Evolutionary conservation across 2,888 invertebrate genomes (phyloP).

Genomic region (Uropetala carovei): DNA sequence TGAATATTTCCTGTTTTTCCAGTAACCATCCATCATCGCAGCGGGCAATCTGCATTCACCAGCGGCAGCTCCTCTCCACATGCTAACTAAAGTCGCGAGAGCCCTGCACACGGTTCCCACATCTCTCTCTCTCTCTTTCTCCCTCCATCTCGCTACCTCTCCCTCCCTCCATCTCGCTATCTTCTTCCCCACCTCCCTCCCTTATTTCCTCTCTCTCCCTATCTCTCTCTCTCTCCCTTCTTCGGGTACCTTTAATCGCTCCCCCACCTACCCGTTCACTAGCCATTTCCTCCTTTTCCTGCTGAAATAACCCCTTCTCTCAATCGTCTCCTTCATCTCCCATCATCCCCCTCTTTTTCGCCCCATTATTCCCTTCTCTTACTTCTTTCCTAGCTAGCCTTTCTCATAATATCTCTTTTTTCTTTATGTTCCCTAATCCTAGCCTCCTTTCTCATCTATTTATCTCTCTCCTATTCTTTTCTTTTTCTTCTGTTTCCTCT

Average conservation of each 20-base stretch:
- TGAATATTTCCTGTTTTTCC: constrained; percentile 63
- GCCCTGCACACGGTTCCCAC: constrained; percentile 31
- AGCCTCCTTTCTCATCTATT: not conserved
- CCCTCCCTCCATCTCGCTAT: not conserved
- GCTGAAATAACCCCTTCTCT: not conserved
- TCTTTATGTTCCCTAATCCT: not conserved
- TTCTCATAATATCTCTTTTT: not conserved
- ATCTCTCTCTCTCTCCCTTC: not conserved
- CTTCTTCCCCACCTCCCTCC: not conserved
- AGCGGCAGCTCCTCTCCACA: constrained; percentile 45
- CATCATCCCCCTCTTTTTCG: not conserved
- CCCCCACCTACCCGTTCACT: no score
- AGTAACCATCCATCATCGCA: constrained; percentile 60
- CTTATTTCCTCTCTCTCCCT: not conserved
- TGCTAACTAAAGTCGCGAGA: constrained; percentile 42
- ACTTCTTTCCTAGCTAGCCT: not conserved
- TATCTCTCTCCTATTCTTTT: not conserved
- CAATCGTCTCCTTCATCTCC: not conserved
- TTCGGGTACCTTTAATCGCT: not conserved
- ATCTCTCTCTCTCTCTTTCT: not conserved
- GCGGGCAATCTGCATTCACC: constrained; percentile 63
- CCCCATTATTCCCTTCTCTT: not conserved
- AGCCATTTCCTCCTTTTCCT: not conserved
- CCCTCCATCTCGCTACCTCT: not conserved
- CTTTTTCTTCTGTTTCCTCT: not conserved